Evolutionary conservation across 2,113 vertebrate species (phyloP), one percentile per base, ranked within the genome.

Genomic region (Psophia crepitans): DNA sequence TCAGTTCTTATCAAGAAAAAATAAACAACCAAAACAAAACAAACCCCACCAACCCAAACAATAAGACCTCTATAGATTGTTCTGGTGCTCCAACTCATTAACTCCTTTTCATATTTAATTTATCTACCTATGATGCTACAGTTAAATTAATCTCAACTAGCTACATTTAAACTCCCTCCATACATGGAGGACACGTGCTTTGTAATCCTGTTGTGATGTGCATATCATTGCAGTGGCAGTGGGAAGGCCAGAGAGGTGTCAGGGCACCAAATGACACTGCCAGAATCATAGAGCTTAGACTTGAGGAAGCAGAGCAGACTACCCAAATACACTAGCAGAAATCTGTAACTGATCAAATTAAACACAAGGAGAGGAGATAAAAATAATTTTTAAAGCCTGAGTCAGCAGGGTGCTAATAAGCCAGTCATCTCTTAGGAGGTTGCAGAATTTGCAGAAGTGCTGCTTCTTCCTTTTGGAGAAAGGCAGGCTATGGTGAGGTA

Each of bases 121-220:
- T 46, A n/a, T 48, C 54, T 43, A 39, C 5, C 6, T 27, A 11
- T 37, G 26, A 51, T 39, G 16, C 8, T 76, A 66, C 8, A 41
- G 18, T 3, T 73, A 86, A 68, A 61, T 53, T 83, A 69, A 69
- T 53, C 28, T 71, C 28, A 65, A 49, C 13, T 22, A 75, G 37
- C 4, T 57, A 22, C 24, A 58, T 37, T 81, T 66, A 71, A 66
- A 41, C 22, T 43, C 8, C 10, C 14, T 64, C 28, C 6, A 71
- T n/a, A n/a, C n/a, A n/a, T n/a, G 19, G 13, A 6, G 26, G 39
- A 60, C 30, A 54, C 0, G 0, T 0, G 0, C 20, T 65, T 64
- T 73, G 39, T 41, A 58, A 23, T 18, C 8, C 28, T 35, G 5
- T 30, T 39, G 18, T 44, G 27, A 10, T 66, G 18, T 48, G 15